These are phyloP conservation scores for Entomobrya multifasciata DNA, from an alignment of 2,888 invertebrate genomes.

Conservation along the genomic window DNA sequence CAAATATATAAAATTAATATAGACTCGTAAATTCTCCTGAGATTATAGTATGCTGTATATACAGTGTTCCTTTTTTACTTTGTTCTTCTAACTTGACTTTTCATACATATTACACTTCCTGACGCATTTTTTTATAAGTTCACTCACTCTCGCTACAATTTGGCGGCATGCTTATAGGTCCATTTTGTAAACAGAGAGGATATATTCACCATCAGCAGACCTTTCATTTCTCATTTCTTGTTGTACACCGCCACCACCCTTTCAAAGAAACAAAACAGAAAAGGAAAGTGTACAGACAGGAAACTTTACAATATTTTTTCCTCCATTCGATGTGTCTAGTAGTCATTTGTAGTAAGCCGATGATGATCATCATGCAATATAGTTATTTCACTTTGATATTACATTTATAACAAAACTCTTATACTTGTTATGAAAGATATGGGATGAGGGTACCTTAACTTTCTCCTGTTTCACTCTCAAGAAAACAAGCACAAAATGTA, in stretches of 20 bases:
- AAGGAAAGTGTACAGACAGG: slow-evolving; percentile 51
- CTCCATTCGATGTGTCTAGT: background rate
- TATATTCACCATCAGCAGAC: background rate
- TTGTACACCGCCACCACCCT: slow-evolving; percentile 11
- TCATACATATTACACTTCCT: slow-evolving; percentile 15
- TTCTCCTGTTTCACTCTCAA: slow-evolving; percentile 1
- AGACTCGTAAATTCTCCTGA: slow-evolving; percentile 28
- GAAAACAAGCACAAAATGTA: slow-evolving; percentile 6
- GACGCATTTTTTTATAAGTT: background rate
- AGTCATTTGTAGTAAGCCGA: slow-evolving; percentile 30
- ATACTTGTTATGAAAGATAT: too few species aligned
- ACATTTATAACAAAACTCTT: background rate
- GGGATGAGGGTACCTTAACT: slow-evolving; percentile 5
- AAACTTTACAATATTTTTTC: slow-evolving; percentile 52
- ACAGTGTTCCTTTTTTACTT: background rate
- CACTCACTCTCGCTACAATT: background rate
- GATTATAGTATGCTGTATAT: slow-evolving; percentile 9
- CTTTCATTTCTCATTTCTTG: slow-evolving; percentile 30
- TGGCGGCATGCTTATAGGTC: background rate
- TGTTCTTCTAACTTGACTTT: slow-evolving; percentile 16
- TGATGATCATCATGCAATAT: slow-evolving; percentile 19
- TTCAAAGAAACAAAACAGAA: slow-evolving; percentile 27
- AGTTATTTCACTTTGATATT: too few species aligned
- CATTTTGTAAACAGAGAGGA: background rate
- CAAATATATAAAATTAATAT: slow-evolving; percentile 5